Conservation (phyloP, 2,113 vertebrate genomes). For the Chaetodon trifascialis region DNA sequence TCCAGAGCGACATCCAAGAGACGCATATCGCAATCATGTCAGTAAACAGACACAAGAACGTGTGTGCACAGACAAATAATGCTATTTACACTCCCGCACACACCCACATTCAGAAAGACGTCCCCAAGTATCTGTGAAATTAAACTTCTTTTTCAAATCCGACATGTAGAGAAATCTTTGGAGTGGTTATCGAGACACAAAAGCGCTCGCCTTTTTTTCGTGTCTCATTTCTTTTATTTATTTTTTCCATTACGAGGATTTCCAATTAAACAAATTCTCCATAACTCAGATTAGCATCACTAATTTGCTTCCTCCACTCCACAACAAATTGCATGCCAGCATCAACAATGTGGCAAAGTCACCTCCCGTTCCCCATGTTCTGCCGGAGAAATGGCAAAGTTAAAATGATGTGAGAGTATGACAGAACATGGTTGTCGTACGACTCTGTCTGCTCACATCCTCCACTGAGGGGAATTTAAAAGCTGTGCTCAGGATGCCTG, state of each 20-base stretch:
- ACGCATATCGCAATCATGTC: conserved; percentile 8
- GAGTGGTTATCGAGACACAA: conserved; percentile 70
- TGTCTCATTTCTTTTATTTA: conserved; percentile 21
- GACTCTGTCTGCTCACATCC: conserved; percentile 35
- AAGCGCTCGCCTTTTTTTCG: conserved; percentile 35
- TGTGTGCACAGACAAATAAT: conserved; percentile 15
- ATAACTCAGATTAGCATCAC: conserved; percentile 72
- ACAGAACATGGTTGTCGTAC: conserved; percentile 35
- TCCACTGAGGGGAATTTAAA: conserved; percentile 44
- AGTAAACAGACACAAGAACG: conserved; percentile 18
- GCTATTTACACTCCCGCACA: conserved; percentile 47
- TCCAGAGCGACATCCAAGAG: not conserved
- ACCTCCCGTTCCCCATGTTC: conserved; percentile 23
- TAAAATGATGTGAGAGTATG: conserved; percentile 44
- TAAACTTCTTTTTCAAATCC: conserved; percentile 72
- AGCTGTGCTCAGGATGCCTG: conserved; percentile 46
- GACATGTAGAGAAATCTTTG: conserved; percentile 66
- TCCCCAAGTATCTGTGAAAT: conserved; percentile 81
- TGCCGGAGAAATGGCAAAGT: conserved; percentile 23
- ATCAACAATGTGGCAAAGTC: conserved; percentile 59
- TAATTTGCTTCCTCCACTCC: conserved; percentile 70
- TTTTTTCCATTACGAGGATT: conserved; percentile 52
- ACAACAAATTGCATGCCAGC: conserved; percentile 59
- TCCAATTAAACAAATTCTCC: conserved; percentile 79
- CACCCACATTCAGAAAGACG: conserved; percentile 53